A percentile compares a stretch with the other conserved stretches of the same genome.
These are phyloP conservation scores for Poecile montanus DNA, from an alignment of 2,797 vertebrate genomes.

Conservation along the genomic window DNA sequence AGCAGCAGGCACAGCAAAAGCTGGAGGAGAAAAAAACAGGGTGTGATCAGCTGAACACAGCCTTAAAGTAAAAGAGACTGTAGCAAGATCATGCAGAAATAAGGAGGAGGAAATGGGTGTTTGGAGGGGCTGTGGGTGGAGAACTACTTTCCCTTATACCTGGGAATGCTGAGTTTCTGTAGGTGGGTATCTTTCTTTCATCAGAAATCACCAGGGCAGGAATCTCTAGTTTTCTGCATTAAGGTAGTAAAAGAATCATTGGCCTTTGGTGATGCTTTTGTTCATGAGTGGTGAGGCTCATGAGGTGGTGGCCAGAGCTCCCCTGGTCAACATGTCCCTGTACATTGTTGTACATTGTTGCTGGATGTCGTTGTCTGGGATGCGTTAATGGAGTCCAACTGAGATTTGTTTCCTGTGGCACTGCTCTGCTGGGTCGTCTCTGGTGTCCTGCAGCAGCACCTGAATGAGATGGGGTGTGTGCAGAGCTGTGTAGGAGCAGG, in stretches of 20 bases:
- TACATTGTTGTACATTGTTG: not conserved
- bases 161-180: not conserved
- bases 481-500: not conserved
- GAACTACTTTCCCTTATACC: not conserved
- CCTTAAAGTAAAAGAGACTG: not conserved
- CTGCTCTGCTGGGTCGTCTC: not conserved
- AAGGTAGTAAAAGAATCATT: not conserved
- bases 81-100: not conserved
- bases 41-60: not conserved
- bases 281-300: not conserved
- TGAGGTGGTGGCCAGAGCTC: not conserved
- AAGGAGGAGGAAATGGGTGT: not conserved
- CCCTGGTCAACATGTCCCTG: rapidly evolving
- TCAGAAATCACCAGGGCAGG: not conserved
- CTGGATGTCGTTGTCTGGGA: not conserved
- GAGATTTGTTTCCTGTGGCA: not conserved
- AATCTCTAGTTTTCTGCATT: not conserved
- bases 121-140: not conserved
- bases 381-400: not conserved
- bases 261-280: not conserved
- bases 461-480: not conserved
- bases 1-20: not conserved
- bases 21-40: not conserved
- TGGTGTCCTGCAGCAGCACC: not conserved
- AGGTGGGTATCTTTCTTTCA: not conserved